Conservation (phyloP, 2,797 vertebrate genomes). For the Neomorphus geoffroyi region DNA sequence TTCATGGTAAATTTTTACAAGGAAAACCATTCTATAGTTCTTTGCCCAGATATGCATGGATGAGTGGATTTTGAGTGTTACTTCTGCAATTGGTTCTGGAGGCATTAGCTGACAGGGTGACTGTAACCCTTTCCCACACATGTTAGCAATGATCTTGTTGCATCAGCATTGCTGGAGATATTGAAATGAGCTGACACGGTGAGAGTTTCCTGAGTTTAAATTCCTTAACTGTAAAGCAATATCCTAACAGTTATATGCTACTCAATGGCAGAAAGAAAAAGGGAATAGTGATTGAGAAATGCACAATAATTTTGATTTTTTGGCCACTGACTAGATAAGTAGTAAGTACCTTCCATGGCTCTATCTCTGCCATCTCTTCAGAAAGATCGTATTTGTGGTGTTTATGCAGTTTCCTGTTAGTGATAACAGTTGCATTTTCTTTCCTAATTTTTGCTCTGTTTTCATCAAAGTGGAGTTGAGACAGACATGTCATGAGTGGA, state of each 20-base stretch:
- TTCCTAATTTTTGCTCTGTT: background rate
- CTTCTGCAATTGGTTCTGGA: conserved; percentile 56
- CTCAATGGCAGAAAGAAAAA: background rate
- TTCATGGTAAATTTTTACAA: background rate
- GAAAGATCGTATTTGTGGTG: background rate
- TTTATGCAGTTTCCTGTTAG: background rate
- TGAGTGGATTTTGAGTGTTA: conserved; percentile 54
- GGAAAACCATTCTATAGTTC: background rate
- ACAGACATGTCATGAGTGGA: background rate
- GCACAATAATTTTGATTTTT: background rate
- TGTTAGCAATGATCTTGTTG: conserved; percentile 42
- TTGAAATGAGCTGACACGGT: conserved; percentile 45
- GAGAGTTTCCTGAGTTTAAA: conserved; percentile 47
- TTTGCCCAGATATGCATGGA: background rate
- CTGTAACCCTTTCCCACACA: conserved; percentile 55
- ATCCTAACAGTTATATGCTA: conserved; percentile 22
- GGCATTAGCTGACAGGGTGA: conserved; percentile 36
- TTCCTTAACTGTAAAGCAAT: conserved; percentile 62
- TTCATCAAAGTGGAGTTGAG: background rate
- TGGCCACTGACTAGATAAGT: background rate
- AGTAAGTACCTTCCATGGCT: background rate
- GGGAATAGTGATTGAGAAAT: background rate
- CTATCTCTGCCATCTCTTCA: background rate
- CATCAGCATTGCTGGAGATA: conserved; percentile 44
- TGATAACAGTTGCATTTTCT: background rate